These are phyloP conservation scores for Semnornis frantzii DNA, from an alignment of 2,113 vertebrate species.

Conservation along the genomic window DNA sequence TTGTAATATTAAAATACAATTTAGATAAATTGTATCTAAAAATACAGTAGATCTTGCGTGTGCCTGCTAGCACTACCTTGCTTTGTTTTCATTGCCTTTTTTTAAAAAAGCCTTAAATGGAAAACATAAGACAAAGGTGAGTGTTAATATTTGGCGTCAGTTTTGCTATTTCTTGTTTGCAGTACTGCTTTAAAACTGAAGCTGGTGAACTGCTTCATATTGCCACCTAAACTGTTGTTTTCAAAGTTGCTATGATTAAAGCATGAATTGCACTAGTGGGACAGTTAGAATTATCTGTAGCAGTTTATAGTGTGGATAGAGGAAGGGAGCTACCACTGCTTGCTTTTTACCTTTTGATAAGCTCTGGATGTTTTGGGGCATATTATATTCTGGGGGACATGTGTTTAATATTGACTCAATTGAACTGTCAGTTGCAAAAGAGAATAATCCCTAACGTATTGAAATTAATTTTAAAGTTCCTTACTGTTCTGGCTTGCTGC, in stretches of 20 bases:
- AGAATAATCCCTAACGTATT: not conserved
- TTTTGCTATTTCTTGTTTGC: not conserved
- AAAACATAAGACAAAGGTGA: not conserved
- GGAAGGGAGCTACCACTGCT: not conserved
- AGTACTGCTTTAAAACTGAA: not conserved
- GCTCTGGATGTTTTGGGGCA: fast-evolving
- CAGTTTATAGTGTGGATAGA: not conserved
- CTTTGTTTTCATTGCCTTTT: not conserved
- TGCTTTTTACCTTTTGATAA: not conserved
- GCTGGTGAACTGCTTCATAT: not conserved
- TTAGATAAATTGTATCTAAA: no score
- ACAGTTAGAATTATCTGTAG: not conserved
- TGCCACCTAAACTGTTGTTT: not conserved
- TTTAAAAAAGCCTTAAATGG: not conserved
- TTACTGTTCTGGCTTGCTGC: not conserved
- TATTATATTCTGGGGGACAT: not conserved
- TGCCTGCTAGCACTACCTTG: not conserved
- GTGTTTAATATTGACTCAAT: fast-evolving
- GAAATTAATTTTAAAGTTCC: not conserved
- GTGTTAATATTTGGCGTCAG: not conserved
- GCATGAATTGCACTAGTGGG: not conserved
- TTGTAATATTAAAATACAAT: no score
- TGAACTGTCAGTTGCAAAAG: not conserved
- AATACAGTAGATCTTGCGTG: not conserved
- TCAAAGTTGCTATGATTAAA: not conserved